These are phyloP conservation scores for Poecile montanus DNA, from an alignment of 2,797 vertebrate species.

Conservation along the genomic window DNA sequence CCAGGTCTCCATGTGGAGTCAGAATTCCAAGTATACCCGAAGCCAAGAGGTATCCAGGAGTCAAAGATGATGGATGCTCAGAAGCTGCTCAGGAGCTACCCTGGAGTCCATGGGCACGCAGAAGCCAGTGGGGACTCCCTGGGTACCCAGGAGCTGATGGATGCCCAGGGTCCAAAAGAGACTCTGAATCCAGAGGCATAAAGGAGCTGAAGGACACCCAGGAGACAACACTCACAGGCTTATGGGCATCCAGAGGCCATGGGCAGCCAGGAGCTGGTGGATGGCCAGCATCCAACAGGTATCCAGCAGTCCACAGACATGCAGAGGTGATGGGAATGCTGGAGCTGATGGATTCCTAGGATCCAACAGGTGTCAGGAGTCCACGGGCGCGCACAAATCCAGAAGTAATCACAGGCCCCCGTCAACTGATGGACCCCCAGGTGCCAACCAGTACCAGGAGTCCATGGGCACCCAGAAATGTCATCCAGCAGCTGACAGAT, in stretches of 20 bases:
- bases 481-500: rapidly evolving
- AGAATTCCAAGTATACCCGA: neutral
- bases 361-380: neutral
- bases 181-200: neutral
- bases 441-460: neutral
- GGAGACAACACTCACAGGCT: neutral
- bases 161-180: neutral
- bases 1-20: neutral
- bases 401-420: neutral
- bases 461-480: neutral
- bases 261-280: neutral
- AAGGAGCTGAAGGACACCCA: neutral
- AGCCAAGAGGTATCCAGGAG: neutral
- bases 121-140: neutral
- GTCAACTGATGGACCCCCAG: rapidly evolving
- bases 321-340: too few relatives aligned
- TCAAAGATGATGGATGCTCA: neutral
- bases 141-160: neutral
- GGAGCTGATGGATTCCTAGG: neutral
- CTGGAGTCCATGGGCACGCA: neutral
- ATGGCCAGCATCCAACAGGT: neutral
- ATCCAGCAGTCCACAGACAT: too few relatives aligned
- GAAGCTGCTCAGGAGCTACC: neutral
- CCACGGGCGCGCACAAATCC: neutral
- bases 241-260: neutral